Conservation (phyloP, 2,888 invertebrate genomes). For the Yponomeuta plumbellus region DNA sequence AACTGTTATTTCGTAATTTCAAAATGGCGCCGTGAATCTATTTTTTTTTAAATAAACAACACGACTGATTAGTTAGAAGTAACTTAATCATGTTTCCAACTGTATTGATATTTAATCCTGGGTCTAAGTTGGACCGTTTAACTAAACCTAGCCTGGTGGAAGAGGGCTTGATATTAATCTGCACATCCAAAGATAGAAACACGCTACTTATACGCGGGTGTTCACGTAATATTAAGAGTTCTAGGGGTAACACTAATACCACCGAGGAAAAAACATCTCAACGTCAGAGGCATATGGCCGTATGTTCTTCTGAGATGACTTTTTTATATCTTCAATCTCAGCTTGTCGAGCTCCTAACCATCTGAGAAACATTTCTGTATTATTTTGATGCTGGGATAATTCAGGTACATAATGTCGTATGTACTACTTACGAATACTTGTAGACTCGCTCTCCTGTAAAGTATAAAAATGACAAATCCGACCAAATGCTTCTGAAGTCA, state of each 20-base stretch:
- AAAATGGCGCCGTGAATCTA: background rate
- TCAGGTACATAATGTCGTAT: too few relatives aligned
- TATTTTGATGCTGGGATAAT: too few relatives aligned
- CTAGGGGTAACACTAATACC: background rate
- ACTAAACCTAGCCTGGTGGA: conserved; percentile 1
- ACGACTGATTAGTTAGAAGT: background rate
- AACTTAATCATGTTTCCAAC: background rate
- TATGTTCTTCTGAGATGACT: too few relatives aligned
- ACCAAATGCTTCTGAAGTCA: too few relatives aligned
- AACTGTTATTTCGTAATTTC: background rate
- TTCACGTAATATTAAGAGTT: background rate
- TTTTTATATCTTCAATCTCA: too few relatives aligned
- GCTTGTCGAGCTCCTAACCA: too few relatives aligned
- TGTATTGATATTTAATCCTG: background rate
- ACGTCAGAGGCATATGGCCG: too few relatives aligned
- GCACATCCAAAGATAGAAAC: background rate
- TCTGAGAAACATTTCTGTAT: too few relatives aligned
- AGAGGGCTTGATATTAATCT: background rate
- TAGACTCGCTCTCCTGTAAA: too few relatives aligned
- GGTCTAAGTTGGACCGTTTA: background rate
- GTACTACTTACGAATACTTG: too few relatives aligned
- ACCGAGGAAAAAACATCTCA: too few relatives aligned
- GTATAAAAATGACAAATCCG: too few relatives aligned
- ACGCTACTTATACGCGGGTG: background rate
- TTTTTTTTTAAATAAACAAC: background rate